Percentiles rank a stretch among this genome's conserved stretches.
These are phyloP conservation scores for Amiota mariae DNA, from an alignment of 2,888 invertebrate species.

Conservation along the genomic window DNA sequence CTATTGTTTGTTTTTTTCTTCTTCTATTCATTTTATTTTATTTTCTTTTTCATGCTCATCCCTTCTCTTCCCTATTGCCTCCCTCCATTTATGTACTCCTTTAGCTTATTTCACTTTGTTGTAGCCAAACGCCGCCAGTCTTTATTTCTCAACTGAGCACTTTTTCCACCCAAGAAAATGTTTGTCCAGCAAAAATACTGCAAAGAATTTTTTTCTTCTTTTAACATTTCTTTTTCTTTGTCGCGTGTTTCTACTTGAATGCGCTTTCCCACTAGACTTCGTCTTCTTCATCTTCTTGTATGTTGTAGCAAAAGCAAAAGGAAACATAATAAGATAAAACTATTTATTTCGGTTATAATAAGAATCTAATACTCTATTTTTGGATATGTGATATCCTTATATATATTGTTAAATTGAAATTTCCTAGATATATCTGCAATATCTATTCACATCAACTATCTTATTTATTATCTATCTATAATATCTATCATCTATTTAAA, in stretches of 20 bases:
- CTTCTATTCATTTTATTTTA: neutral
- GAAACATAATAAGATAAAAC: neutral
- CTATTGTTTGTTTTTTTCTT: slow-evolving; percentile 38
- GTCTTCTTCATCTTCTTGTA: neutral
- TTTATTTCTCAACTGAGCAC: slow-evolving; percentile 18
- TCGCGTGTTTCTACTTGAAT: slow-evolving; percentile 16
- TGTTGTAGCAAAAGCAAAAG: neutral
- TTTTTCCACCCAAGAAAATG: slow-evolving; percentile 37
- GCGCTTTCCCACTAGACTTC: slow-evolving; percentile 31
- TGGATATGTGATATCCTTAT: too few species aligned
- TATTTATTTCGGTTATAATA: too few species aligned
- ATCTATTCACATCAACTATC: too few species aligned
- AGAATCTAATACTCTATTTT: too few species aligned
- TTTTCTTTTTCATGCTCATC: slow-evolving; percentile 39
- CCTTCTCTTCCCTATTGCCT: slow-evolving; percentile 46
- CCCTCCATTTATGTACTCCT: neutral
- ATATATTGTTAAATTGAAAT: too few species aligned
- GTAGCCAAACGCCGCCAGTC: slow-evolving; percentile 45
- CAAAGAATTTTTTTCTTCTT: slow-evolving; percentile 42
- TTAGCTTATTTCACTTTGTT: slow-evolving; percentile 28
- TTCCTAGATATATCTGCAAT: too few species aligned
- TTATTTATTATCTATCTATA: too few species aligned
- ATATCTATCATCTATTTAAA: too few species aligned
- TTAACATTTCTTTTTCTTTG: slow-evolving; percentile 52
- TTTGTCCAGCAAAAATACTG: slow-evolving; percentile 41